Percentiles rank a stretch among this genome's conserved stretches.
phyloP scores from a whole-genome alignment of 2,888 invertebrate genomes.

The Unio pictorum region DNA sequence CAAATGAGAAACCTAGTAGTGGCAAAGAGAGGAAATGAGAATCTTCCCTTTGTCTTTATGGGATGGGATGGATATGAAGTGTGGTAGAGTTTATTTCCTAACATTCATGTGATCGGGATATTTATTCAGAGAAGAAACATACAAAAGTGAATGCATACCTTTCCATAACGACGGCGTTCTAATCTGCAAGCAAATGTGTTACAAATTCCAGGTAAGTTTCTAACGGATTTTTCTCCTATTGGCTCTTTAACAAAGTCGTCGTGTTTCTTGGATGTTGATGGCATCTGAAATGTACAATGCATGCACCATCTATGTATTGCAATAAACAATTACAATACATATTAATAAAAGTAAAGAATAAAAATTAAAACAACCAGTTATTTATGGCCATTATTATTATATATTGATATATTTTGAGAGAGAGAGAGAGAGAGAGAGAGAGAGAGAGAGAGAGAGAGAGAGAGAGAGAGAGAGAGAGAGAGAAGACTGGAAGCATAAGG shows the following conservation, averaged over 20 bases:
- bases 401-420: too few species aligned
- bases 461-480: too few species aligned
- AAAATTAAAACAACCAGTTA: too few species aligned
- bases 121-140: not conserved
- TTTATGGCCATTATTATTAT: too few species aligned
- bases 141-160: slow-evolving; percentile 77
- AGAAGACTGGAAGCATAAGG: too few species aligned
- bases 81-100: too few species aligned
- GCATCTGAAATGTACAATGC: slow-evolving; percentile 73
- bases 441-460: too few species aligned
- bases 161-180: slow-evolving; percentile 91
- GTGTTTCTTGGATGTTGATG: slow-evolving; percentile 93
- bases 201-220: slow-evolving; percentile 96
- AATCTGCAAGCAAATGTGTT: slow-evolving; percentile 90
- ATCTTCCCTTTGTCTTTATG: not conserved
- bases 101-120: not conserved
- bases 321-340: too few species aligned
- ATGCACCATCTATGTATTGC: too few species aligned
- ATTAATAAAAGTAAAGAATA: too few species aligned
- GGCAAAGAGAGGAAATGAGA: not conserved
- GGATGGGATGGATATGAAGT: not conserved
- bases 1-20: too few species aligned
- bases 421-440: too few species aligned
- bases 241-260: slow-evolving; percentile 94
- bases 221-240: slow-evolving; percentile 94